Conservation (phyloP, 2,797 vertebrate species). For the Cephalopachus bancanus region DNA sequence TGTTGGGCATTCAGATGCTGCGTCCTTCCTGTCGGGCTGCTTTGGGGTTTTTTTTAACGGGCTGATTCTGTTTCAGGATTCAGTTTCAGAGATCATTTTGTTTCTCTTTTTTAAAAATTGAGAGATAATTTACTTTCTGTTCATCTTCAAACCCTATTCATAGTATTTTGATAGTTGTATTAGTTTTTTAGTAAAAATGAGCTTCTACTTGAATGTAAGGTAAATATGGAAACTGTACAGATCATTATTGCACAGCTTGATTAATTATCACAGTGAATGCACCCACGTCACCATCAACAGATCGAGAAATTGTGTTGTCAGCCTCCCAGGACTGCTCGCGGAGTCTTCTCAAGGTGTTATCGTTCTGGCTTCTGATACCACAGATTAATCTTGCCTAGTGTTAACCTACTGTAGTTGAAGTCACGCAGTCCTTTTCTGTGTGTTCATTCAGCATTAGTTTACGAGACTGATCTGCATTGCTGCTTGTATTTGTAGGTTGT, state of each 20-base stretch:
- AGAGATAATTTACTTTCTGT: neutral
- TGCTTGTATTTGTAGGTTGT: neutral
- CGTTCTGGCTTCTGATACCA: neutral
- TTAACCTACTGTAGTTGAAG: neutral
- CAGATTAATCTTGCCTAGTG: neutral
- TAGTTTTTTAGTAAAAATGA: conserved; percentile 1
- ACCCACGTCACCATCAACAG: neutral
- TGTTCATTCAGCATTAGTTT: neutral
- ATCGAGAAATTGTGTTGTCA: neutral
- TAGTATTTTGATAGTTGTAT: conserved; percentile 3
- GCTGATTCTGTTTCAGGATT: neutral
- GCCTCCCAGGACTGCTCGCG: neutral
- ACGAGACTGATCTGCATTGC: neutral
- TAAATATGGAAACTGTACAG: neutral
- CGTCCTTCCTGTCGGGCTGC: neutral
- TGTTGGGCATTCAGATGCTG: neutral
- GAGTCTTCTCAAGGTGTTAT: neutral
- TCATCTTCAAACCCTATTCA: neutral
- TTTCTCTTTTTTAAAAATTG: conserved; percentile 14
- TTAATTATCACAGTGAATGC: neutral
- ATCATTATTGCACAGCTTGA: neutral
- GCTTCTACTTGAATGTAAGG: neutral
- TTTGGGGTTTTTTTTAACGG: neutral
- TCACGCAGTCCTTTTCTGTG: neutral
- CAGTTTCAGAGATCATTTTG: neutral